phyloP scores from a whole-genome alignment of 2,888 invertebrate species.

The Andrena minutula region DNA sequence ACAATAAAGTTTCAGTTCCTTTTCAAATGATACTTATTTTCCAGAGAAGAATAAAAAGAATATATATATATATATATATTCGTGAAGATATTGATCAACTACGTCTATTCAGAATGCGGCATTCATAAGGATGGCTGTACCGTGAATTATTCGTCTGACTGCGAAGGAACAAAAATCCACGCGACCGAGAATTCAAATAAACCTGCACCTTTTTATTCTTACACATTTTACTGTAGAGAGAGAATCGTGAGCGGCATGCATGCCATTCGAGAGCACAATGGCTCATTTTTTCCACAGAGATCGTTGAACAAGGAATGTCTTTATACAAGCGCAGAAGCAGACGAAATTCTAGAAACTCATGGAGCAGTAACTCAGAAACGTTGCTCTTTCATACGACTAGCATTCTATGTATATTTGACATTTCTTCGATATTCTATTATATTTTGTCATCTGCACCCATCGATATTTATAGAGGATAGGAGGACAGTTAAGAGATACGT shows the following conservation, averaged over 20 bases:
- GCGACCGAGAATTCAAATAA: conserved; percentile 32
- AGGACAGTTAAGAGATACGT: too few species aligned
- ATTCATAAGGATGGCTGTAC: not conserved
- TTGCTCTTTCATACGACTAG: not conserved
- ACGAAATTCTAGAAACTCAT: not conserved
- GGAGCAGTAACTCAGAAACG: not conserved
- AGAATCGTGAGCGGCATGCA: not conserved
- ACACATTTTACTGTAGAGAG: not conserved
- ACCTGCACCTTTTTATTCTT: conserved; percentile 12
- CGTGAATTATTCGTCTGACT: conserved; percentile 32
- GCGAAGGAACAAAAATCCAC: conserved; percentile 21
- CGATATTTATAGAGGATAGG: too few species aligned
- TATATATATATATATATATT: not conserved
- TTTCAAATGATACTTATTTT: not conserved
- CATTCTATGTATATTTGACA: not conserved
- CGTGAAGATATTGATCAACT: not conserved
- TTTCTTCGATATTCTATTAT: not conserved
- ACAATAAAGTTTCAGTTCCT: not conserved
- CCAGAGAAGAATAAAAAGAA: not conserved
- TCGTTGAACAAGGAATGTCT: conserved; percentile 14
- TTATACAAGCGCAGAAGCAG: not conserved
- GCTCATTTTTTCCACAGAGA: conserved; percentile 5
- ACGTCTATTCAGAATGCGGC: not conserved
- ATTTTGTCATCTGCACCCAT: too few species aligned
- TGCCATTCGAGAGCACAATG: not conserved